Conservation (phyloP, 2,888 invertebrate genomes). For the Phengaris arion region DNA sequence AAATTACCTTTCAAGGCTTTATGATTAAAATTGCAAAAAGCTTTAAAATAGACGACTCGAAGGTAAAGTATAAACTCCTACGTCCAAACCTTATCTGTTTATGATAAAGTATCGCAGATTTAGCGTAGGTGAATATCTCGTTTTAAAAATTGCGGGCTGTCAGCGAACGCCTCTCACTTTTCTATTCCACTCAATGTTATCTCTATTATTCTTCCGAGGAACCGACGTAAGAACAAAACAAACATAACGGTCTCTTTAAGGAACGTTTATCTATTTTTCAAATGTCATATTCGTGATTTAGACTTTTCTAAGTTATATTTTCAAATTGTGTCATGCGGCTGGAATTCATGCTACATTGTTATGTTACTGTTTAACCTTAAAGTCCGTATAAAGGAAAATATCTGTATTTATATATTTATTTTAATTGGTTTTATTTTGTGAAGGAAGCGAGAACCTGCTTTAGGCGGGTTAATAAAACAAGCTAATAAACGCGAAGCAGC, state of each 20-base stretch:
- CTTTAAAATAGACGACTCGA: not conserved
- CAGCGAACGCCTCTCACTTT: not conserved
- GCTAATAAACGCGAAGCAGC: conserved; percentile 13
- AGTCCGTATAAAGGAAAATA: conserved; percentile 7
- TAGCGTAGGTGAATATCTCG: conserved; percentile 1
- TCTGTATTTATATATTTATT: conserved; percentile 6
- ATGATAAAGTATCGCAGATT: not conserved
- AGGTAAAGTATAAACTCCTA: not conserved
- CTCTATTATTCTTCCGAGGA: not conserved
- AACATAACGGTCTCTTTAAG: not conserved
- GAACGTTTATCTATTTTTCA: not conserved
- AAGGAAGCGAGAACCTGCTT: conserved; percentile 22
- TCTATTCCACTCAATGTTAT: not conserved
- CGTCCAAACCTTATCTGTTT: not conserved
- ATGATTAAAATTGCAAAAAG: not conserved
- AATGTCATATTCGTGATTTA: not conserved
- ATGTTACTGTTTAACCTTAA: conserved; percentile 25
- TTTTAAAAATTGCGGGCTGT: not conserved
- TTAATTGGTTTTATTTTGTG: conserved; percentile 9
- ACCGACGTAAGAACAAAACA: not conserved
- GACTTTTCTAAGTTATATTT: not conserved
- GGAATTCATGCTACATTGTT: not conserved
- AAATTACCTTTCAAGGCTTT: not conserved
- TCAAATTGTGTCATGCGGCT: conserved; percentile 10
- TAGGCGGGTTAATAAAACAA: conserved; percentile 19